A percentile compares a stretch with the other conserved stretches of the same genome.
Conservation (phyloP, 2,797 vertebrate species). For the Myotis daubentonii region DNA sequence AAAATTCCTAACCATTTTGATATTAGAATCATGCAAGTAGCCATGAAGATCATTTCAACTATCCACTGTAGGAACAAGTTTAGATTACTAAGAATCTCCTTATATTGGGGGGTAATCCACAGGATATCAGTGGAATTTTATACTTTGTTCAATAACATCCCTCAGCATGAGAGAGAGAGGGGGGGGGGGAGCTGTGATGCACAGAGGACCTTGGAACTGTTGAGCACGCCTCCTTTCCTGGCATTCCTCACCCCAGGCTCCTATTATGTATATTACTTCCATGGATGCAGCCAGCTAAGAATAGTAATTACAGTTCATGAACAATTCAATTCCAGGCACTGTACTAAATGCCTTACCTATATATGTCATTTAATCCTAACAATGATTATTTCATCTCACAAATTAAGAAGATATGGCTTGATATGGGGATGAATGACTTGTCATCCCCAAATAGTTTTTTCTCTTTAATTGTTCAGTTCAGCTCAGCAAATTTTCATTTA, state of each 20-base stretch:
- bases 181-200: accelerated
- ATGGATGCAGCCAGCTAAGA: neutral
- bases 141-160: neutral
- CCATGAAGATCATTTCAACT: neutral
- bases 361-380: neutral
- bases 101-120: neutral
- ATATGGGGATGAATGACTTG: neutral
- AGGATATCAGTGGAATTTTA: neutral
- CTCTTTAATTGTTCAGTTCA: conserved; percentile 40
- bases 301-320: neutral
- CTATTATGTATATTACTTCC: neutral
- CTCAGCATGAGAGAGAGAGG: neutral
- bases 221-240: neutral
- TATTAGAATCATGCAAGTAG: conserved; percentile 1
- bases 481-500: neutral
- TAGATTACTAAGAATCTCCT: neutral
- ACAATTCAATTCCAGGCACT: neutral
- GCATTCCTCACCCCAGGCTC: neutral
- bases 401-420: neutral
- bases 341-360: neutral
- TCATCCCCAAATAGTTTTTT: conserved; percentile 1
- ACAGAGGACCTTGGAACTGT: neutral
- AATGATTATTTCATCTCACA: neutral
- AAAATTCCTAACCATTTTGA: neutral
- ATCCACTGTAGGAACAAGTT: neutral